Evolutionary conservation across 1,140 invertebrate species (phyloP).

Genomic region (Leguminivora glycinivorella): DNA sequence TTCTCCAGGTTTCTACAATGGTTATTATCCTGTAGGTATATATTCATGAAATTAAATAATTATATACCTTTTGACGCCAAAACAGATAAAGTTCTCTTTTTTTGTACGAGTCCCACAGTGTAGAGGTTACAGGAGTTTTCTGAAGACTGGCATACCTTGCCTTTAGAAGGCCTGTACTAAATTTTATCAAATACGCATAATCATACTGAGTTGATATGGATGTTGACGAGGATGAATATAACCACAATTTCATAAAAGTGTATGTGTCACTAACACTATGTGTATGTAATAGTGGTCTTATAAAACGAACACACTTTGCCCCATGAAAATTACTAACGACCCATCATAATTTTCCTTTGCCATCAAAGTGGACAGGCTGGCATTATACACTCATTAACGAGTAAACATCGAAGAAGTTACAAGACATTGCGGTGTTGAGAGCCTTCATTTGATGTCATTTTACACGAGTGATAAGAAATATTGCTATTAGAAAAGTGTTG

Average conservation of each 20-base stretch:
- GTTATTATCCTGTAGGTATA: too few species aligned
- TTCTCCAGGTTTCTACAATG: neutral
- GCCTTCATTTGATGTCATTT: neutral
- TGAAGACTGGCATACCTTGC: too few species aligned
- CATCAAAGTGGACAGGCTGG: neutral
- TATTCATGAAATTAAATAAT: neutral
- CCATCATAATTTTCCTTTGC: constrained; percentile 5
- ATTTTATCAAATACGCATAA: too few species aligned
- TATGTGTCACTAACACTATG: neutral
- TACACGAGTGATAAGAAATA: neutral
- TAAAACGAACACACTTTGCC: neutral
- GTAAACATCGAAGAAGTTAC: constrained; percentile 1
- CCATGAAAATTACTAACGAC: neutral
- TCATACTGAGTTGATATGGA: too few species aligned
- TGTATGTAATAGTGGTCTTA: neutral
- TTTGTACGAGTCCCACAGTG: too few species aligned
- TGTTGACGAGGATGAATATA: too few species aligned
- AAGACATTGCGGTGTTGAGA: neutral
- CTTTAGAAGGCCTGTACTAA: too few species aligned
- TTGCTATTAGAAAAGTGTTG: neutral
- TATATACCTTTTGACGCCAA: too few species aligned
- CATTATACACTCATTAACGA: neutral
- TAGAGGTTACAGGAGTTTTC: too few species aligned
- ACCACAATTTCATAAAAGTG: too few species aligned
- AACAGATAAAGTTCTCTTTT: too few species aligned